A percentile compares a stretch with the other conserved stretches of the same genome.
Conservation (phyloP, 1,140 invertebrate genomes). For the Cephus cinctus region DNA sequence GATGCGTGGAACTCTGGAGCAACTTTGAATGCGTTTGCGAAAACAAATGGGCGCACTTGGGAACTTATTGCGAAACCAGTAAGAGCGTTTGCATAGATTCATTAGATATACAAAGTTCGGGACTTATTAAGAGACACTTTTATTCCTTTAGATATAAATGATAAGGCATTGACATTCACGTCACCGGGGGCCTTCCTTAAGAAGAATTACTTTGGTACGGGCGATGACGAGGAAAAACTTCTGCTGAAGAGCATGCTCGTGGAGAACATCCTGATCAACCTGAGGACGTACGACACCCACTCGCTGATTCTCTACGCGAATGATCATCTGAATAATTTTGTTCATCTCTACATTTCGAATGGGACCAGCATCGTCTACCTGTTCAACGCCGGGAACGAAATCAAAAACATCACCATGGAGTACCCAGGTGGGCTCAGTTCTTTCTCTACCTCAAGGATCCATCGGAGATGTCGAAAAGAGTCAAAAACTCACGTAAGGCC, state of each 20-base stretch:
- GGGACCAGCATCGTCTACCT: conserved; percentile 74
- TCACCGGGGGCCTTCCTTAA: conserved; percentile 76
- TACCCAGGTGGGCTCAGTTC: conserved; percentile 56
- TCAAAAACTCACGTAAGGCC: conserved; percentile 20
- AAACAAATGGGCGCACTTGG: conserved; percentile 88
- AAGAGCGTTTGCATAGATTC: conserved; percentile 42
- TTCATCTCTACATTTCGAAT: conserved; percentile 82
- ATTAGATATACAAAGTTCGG: conserved; percentile 1
- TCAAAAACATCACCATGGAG: conserved; percentile 75
- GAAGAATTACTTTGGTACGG: conserved; percentile 70
- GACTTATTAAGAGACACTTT: conserved; percentile 8
- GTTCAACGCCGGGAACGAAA: conserved; percentile 79
- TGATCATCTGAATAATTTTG: conserved; percentile 92
- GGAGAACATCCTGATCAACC: conserved; percentile 80
- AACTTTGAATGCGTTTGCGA: conserved; percentile 87
- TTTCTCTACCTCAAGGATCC: conserved; percentile 18
- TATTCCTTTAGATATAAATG: conserved; percentile 75
- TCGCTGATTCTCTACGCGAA: conserved; percentile 87
- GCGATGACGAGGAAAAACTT: conserved; percentile 58
- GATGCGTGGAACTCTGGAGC: conserved; percentile 90
- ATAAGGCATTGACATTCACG: conserved; percentile 85
- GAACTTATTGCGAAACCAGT: conserved; percentile 88
- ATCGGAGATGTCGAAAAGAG: conserved; percentile 21
- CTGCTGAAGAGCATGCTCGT: conserved; percentile 72
- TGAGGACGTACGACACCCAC: conserved; percentile 81